A percentile compares a stretch with the other conserved stretches of the same genome.
Conservation (phyloP, 2,888 invertebrate species). For the Chouioia cunea region DNA sequence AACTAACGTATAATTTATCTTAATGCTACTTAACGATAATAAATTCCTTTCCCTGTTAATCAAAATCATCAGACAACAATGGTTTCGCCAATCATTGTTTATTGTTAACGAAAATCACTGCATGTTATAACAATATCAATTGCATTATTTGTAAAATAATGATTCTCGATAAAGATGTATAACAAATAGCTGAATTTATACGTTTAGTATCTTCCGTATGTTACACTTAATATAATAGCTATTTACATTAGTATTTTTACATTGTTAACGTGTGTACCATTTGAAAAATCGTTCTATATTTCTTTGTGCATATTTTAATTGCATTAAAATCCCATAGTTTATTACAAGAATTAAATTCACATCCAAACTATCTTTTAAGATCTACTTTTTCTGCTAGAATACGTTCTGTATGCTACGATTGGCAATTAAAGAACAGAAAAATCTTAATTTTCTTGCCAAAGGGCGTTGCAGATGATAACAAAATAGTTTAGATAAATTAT, state of each 20-base stretch:
- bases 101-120: constrained; percentile 9
- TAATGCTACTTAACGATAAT: too few relatives aligned
- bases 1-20: too few relatives aligned
- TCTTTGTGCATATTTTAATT: constrained; percentile 27
- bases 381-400: too few relatives aligned
- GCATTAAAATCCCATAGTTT: constrained; percentile 8
- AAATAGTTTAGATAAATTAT: too few relatives aligned
- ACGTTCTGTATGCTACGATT: not conserved
- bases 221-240: constrained; percentile 15
- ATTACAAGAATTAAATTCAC: too few relatives aligned
- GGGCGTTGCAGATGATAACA: not conserved
- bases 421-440: not conserved
- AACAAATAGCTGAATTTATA: constrained; percentile 20
- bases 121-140: constrained; percentile 20
- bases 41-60: too few relatives aligned
- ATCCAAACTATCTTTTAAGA: too few relatives aligned
- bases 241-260: constrained; percentile 20
- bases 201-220: not conserved
- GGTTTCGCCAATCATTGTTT: constrained; percentile 13
- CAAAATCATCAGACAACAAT: too few relatives aligned
- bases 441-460: constrained; percentile 15
- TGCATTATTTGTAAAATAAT: constrained; percentile 9
- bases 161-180: constrained; percentile 19
- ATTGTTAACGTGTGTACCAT: not conserved
- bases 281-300: not conserved